These are phyloP conservation scores for Meteorus cinctellus DNA, from an alignment of 2,888 invertebrate genomes.

Conservation along the genomic window DNA sequence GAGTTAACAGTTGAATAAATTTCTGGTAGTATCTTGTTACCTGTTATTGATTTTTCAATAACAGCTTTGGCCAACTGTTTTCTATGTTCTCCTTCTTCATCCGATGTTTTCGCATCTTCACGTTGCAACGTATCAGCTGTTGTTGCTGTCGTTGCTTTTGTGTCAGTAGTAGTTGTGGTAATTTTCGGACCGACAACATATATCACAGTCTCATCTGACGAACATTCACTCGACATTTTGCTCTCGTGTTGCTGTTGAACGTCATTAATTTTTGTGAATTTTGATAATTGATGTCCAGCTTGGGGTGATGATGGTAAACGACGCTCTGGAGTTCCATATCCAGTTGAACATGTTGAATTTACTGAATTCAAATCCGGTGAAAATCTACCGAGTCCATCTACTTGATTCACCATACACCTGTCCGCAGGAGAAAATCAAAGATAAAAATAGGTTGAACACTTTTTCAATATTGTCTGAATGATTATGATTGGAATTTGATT, in stretches of 20 bases:
- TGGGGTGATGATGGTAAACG: conserved; percentile 48
- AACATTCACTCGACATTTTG: conserved; percentile 72
- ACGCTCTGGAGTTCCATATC: conserved; percentile 68
- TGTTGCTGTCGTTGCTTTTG: conserved; percentile 34
- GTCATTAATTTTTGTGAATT: conserved; percentile 63
- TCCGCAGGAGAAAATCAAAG: conserved; percentile 45
- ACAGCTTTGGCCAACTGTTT: conserved; percentile 56
- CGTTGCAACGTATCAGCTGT: conserved; percentile 37
- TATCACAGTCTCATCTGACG: conserved; percentile 73
- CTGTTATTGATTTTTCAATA: conserved; percentile 65
- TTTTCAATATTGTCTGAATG: background rate
- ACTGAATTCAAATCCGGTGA: conserved; percentile 49
- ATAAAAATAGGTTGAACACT: background rate
- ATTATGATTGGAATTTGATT: no score
- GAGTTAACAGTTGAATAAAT: conserved; percentile 81
- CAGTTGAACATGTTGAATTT: conserved; percentile 47
- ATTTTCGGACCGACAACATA: conserved; percentile 66
- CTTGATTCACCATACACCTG: conserved; percentile 75
- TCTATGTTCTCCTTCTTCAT: conserved; percentile 47
- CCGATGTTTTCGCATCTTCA: conserved; percentile 49
- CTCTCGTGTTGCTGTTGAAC: conserved; percentile 68
- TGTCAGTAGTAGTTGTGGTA: background rate
- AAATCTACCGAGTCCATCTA: conserved; percentile 77
- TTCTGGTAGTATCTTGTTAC: conserved; percentile 75
- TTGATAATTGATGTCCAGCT: conserved; percentile 44